Conservation (phyloP, 2,888 invertebrate species). For the Himalopsyche kuldschensis region DNA sequence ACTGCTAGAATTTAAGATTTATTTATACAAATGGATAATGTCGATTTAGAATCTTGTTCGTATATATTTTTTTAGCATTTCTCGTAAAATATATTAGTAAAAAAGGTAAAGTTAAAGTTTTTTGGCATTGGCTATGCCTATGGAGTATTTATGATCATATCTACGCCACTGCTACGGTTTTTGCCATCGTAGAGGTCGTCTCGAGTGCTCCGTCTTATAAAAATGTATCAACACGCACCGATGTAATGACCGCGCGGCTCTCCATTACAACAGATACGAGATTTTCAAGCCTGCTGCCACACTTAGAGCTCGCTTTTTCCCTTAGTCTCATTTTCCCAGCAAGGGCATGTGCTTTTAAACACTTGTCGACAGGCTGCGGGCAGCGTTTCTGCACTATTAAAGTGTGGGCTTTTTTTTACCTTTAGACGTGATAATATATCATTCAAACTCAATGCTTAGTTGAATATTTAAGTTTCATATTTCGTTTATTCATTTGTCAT, state of each 20-base stretch:
- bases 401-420: too few species aligned
- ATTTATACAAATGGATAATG: too few species aligned
- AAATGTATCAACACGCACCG: slow-evolving; percentile 8
- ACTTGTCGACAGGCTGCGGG: background rate
- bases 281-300: background rate
- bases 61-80: too few species aligned
- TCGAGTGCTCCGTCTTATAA: background rate
- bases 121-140: background rate
- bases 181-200: background rate
- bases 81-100: too few species aligned
- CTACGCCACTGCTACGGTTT: background rate
- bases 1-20: too few species aligned
- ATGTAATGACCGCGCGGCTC: background rate
- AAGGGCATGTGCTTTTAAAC: background rate
- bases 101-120: too few species aligned
- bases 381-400: background rate
- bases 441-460: too few species aligned
- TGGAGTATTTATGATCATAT: background rate
- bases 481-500: too few species aligned
- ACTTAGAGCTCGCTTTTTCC: background rate
- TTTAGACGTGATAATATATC: too few species aligned
- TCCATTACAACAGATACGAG: slow-evolving; percentile 9
- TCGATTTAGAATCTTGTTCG: too few species aligned
- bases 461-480: too few species aligned
- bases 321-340: background rate